These are phyloP conservation scores for Balanococcus diminutus DNA, from an alignment of 2,888 invertebrate species.

Conservation along the genomic window DNA sequence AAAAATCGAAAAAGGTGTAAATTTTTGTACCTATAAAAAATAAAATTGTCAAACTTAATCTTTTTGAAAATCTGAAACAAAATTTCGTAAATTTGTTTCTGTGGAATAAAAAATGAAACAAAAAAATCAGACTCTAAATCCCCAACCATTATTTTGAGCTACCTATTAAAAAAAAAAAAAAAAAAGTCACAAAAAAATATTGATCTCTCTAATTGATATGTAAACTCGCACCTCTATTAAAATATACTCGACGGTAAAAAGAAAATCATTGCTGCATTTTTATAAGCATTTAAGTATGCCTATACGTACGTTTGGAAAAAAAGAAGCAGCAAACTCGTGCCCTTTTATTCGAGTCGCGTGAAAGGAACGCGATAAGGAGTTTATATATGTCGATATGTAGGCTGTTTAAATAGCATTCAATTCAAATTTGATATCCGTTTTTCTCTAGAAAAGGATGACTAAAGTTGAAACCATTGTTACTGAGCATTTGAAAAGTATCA, in stretches of 20 bases:
- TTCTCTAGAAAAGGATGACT: background rate
- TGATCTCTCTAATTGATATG: background rate
- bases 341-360: background rate
- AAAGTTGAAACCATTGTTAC: constrained; percentile 13
- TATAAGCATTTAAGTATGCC: background rate
- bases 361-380: background rate
- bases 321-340: background rate
- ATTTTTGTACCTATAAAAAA: too few species aligned
- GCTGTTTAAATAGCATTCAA: constrained; percentile 1
- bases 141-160: too few species aligned
- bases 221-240: background rate
- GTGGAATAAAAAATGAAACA: too few species aligned
- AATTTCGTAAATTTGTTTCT: too few species aligned
- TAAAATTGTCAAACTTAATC: too few species aligned
- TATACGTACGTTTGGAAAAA: too few species aligned
- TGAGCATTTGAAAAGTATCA: constrained; percentile 1
- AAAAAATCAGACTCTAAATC: too few species aligned
- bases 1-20: too few species aligned
- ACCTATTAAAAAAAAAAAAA: background rate
- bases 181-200: too few species aligned
- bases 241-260: background rate
- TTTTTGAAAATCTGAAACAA: too few species aligned
- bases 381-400: background rate
- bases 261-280: background rate
- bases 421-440: background rate